Evolutionary conservation across 1,140 invertebrate genomes (phyloP).

Genomic region (Aplysia californica): DNA sequence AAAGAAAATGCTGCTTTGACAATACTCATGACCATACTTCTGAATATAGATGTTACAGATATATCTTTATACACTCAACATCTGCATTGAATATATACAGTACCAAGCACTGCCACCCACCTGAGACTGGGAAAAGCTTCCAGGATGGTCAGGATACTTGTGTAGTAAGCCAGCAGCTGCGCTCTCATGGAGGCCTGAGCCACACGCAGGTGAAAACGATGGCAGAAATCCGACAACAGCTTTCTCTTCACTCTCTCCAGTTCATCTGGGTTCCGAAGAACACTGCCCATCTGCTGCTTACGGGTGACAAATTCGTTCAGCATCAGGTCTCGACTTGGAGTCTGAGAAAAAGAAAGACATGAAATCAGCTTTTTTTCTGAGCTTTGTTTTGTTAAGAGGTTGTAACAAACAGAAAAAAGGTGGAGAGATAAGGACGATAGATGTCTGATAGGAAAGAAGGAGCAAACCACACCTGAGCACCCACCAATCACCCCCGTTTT

Average conservation of each 20-base stretch:
- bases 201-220: slow-evolving; percentile 55
- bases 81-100: no score
- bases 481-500: no score
- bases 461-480: no score
- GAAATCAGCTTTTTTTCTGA: no score
- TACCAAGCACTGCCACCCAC: slow-evolving; percentile 38
- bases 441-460: no score
- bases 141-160: slow-evolving; percentile 60
- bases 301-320: slow-evolving; percentile 64
- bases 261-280: slow-evolving; percentile 60
- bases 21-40: no score
- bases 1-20: no score
- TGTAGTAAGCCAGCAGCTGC: slow-evolving; percentile 65
- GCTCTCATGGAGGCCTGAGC: slow-evolving; percentile 62
- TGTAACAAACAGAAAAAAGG: no score
- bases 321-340: slow-evolving; percentile 63
- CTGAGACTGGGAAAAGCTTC: slow-evolving; percentile 63
- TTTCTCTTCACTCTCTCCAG: slow-evolving; percentile 63
- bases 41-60: no score
- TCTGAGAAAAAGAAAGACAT: slow-evolving; percentile 43
- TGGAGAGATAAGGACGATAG: no score
- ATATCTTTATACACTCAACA: no score
- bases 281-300: slow-evolving; percentile 56
- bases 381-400: no score
- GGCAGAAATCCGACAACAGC: slow-evolving; percentile 59